Base-by-base conservation (phyloP, 1,140 invertebrate species). In the Patella vulgata region DNA sequence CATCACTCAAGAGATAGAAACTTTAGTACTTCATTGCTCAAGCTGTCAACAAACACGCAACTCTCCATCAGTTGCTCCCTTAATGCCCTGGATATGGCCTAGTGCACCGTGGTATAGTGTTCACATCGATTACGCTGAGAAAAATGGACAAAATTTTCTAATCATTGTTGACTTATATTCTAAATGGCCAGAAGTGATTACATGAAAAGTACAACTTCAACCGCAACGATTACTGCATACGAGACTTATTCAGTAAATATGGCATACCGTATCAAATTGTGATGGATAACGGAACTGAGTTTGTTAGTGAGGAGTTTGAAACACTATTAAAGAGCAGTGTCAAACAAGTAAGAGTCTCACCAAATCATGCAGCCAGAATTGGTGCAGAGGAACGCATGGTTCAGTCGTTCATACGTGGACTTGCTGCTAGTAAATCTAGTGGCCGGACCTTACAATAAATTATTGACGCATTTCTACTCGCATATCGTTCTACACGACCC, bases 41-140 rank as follows among this genome's bases (percentile, higher is more conserved):
- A 43, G 30, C 14, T 68, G 66, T 40, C 59, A 61, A 43, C 31
- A 46, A 43, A 14, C n/a, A 6, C 12, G 36, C 25, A 54, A 55
- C 25, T 27, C 27, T 19, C 61, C 57, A 33, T n/a, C 31, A 47
- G n/a, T 43, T 33, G 44, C 59, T 50, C 64, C 61, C 43, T 54
- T 70, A 11, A 39, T 59, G 30, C 55, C 54, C 6, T 69, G 62
- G 63, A 31, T 47, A 21, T 67, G 51, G 55, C 50, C 68, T 19
- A 58, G 9, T 11, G 17, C 19, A 59, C 39, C 55, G 0, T 69
- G 56, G 62, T 27, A 65, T 14, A 39, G 52, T 31, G 21, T 70
- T 2, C 69, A 68, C 50, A 36, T 67, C 14, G 68, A 70, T 33
- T 67, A 59, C 39, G 55, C 56, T 39, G 64, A 50, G n/a, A 40